Evolutionary conservation across 2,888 invertebrate species (phyloP).

Genomic region (Thereva nobilitata): DNA sequence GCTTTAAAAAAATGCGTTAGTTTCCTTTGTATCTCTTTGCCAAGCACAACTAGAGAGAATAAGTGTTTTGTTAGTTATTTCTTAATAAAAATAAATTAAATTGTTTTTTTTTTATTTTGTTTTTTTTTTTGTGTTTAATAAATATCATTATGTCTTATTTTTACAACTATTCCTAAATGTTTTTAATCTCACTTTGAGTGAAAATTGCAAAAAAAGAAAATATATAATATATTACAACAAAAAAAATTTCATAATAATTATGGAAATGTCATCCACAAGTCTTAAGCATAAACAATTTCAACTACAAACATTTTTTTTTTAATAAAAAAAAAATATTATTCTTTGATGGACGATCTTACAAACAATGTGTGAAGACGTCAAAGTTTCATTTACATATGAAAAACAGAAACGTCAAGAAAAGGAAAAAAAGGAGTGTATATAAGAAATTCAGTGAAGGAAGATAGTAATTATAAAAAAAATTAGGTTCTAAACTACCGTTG

Average conservation of each 20-base stretch:
- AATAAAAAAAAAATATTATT: no score
- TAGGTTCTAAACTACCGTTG: slow-evolving; percentile 70
- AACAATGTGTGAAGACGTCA: no score
- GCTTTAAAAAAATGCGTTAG: slow-evolving; percentile 6
- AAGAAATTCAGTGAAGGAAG: slow-evolving; percentile 7
- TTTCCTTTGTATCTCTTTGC: slow-evolving; percentile 6
- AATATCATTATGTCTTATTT: slow-evolving; percentile 20
- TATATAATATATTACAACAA: slow-evolving; percentile 18
- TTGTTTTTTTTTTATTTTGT: not conserved
- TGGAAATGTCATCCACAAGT: slow-evolving; percentile 34
- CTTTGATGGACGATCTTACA: no score
- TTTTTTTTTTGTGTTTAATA: slow-evolving; percentile 9
- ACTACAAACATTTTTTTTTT: not conserved
- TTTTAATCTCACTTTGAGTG: slow-evolving; percentile 13
- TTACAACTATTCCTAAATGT: slow-evolving; percentile 18
- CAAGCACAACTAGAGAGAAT: not conserved
- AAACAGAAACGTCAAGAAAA: not conserved
- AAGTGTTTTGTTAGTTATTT: slow-evolving; percentile 8
- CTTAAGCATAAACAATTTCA: slow-evolving; percentile 17
- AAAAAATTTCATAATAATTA: not conserved
- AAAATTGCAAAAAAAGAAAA: slow-evolving; percentile 14
- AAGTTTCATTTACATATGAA: not conserved
- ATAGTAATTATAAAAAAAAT: slow-evolving; percentile 2
- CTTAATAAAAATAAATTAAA: not conserved
- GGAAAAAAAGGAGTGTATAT: not conserved